Conservation (phyloP, 2,888 invertebrate species). For the Dryadula phaetusa region DNA sequence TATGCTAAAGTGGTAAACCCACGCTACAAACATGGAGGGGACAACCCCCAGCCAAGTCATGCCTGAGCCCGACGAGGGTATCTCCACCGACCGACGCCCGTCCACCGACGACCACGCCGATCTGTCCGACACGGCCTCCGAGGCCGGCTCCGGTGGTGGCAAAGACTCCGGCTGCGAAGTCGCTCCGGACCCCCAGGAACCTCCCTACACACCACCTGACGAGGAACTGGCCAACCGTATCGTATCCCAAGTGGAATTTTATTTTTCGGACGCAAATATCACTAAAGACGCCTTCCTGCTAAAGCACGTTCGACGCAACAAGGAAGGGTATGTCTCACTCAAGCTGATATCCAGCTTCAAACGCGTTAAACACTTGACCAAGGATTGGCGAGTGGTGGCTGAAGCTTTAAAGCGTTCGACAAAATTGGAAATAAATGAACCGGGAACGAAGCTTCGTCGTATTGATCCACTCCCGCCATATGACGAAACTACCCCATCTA, state of each 20-base stretch:
- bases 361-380: slow-evolving; percentile 95
- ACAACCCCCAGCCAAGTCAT: slow-evolving; percentile 65
- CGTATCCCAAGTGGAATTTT: slow-evolving; percentile 95
- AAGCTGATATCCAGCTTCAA: slow-evolving; percentile 98
- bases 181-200: slow-evolving; percentile 82
- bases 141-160: slow-evolving; percentile 85
- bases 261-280: slow-evolving; percentile 97
- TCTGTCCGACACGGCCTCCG: slow-evolving; percentile 87
- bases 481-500: slow-evolving; percentile 96
- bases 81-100: slow-evolving; percentile 76
- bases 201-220: slow-evolving; percentile 87
- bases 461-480: slow-evolving; percentile 93
- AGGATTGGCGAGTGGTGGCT: slow-evolving; percentile 97
- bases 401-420: slow-evolving; percentile 91
- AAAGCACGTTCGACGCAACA: slow-evolving; percentile 97
- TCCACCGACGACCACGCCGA: slow-evolving; percentile 87
- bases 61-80: slow-evolving; percentile 76
- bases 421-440: slow-evolving; percentile 94
- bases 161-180: slow-evolving; percentile 89
- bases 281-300: slow-evolving; percentile 97
- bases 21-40: slow-evolving; percentile 73
- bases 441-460: slow-evolving; percentile 94
- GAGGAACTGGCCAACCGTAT: slow-evolving; percentile 92
- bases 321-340: slow-evolving; percentile 97
- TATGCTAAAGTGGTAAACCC: slow-evolving; percentile 68